phyloP scores from a whole-genome alignment of 2,888 invertebrate genomes.

The Drepanosiphum platanoidis region DNA sequence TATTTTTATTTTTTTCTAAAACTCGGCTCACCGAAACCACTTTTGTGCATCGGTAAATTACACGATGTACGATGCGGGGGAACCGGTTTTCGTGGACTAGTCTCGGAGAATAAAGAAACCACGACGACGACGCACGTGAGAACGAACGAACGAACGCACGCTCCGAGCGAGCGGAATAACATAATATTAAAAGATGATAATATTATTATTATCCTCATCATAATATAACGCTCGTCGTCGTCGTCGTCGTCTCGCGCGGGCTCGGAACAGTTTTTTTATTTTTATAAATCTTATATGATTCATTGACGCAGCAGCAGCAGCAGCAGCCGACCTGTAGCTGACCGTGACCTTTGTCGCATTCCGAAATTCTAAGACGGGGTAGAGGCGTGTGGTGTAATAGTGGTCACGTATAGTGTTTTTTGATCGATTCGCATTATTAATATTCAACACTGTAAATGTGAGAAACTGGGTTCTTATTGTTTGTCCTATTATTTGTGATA shows the following conservation, averaged over 20 bases:
- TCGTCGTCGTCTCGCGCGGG: not conserved
- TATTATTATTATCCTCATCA: slow-evolving; percentile 9
- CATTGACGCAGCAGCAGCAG: not conserved
- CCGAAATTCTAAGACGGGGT: not conserved
- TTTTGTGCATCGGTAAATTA: not conserved
- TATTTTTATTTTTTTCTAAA: no score
- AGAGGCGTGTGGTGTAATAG: not conserved
- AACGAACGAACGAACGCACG: not conserved
- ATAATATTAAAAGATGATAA: not conserved
- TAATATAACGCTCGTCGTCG: not conserved
- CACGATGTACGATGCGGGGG: not conserved
- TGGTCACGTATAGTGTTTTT: not conserved
- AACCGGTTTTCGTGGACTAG: slow-evolving; percentile 58
- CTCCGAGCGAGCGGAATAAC: not conserved
- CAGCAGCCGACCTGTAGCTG: not conserved
- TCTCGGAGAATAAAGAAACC: slow-evolving; percentile 50
- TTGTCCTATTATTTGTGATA: no score
- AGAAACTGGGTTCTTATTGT: no score
- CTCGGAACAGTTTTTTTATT: not conserved
- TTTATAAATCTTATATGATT: not conserved
- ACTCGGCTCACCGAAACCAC: not conserved
- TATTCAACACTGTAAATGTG: no score
- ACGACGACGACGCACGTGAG: no score
- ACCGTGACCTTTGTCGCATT: slow-evolving; percentile 59
- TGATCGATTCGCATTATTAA: no score